Percentiles rank a stretch among this genome's conserved stretches.
Evolutionary conservation across 2,113 vertebrate species (phyloP).

Genomic region (Malurus melanocephalus): DNA sequence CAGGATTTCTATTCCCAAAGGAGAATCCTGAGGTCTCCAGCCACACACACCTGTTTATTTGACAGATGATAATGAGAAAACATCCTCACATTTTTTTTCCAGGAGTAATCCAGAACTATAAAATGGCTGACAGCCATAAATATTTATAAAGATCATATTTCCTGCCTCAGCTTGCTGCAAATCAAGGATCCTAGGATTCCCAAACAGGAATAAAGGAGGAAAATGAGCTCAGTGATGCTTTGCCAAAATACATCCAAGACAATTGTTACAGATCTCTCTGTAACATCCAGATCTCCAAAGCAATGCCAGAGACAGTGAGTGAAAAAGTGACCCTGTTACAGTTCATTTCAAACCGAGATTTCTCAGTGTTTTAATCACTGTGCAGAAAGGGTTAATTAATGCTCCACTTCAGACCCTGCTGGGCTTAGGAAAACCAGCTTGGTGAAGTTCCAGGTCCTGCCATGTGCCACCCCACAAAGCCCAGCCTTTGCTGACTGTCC

Average conservation of each 20-base stretch:
- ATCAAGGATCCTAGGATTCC: neutral
- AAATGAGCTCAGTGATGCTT: neutral
- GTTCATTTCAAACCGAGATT: neutral
- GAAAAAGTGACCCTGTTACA: no score
- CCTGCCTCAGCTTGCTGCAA: neutral
- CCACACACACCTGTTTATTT: fast-evolving
- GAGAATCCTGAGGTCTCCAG: neutral
- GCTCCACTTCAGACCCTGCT: neutral
- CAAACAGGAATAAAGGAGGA: neutral
- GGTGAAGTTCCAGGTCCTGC: neutral
- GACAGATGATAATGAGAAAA: neutral
- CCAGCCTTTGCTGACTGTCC: fast-evolving
- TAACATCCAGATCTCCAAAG: fast-evolving
- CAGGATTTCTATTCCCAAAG: neutral
- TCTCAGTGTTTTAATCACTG: neutral
- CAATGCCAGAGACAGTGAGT: neutral
- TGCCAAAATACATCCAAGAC: neutral
- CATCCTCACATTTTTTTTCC: neutral
- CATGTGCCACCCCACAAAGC: neutral
- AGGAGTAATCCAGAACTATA: neutral
- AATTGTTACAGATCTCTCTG: neutral
- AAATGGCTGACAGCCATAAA: slow-evolving; percentile 47
- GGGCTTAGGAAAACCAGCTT: neutral
- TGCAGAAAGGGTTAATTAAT: neutral
- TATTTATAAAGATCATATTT: slow-evolving; percentile 14